Evolutionary conservation across 1,140 invertebrate genomes (phyloP), one percentile per base, ranked within the genome.

Genomic region (Thalassaphorura encarpata): DNA sequence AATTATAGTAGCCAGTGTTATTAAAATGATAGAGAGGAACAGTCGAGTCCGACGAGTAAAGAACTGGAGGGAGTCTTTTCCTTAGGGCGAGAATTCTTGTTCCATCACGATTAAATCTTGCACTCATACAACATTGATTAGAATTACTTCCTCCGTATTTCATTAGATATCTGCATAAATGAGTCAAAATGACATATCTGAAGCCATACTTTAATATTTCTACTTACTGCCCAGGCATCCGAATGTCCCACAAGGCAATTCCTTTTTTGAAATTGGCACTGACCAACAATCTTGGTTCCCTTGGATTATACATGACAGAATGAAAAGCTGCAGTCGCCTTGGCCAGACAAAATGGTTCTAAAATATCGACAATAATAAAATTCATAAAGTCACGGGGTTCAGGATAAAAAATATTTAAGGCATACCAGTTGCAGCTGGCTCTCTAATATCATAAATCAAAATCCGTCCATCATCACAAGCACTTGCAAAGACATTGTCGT

Each of bases 1-100:
- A 92, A 70, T 96, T 96, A 64, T 91, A 94, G 70, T 96, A 97
- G 54, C 87, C 86, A 24, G 81, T 78, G 69, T 93, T 86, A 70
- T 92, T 88, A 71, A 97, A 94, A 71, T 92, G 84, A 54, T 82
- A 86, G 21, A 86, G 68, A 0, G 84, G 80, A 23, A 78, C 76
- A 1, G 81, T 70, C 5, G 79, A 80, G 52, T 81, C 73, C 0
- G 85, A 75, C 0, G 76, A 73, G 68, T 90, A 97, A 0, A 95
- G 71, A 2, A 91, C 84, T 0, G 91, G 89, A 0, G 87, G 82
- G 53, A 89, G 72, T 49, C 89, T 79, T 26, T 89, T 78, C 36
- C 90, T 76, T 23, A 97, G 72, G 6, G 87, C 89, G n/a, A 95
- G 70, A 19, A 97, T 73, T 57, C 80, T 77, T 18, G 78, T 82